Base-by-base conservation (phyloP, 1,140 invertebrate genomes). In the Lasioglossum albipes region DNA sequence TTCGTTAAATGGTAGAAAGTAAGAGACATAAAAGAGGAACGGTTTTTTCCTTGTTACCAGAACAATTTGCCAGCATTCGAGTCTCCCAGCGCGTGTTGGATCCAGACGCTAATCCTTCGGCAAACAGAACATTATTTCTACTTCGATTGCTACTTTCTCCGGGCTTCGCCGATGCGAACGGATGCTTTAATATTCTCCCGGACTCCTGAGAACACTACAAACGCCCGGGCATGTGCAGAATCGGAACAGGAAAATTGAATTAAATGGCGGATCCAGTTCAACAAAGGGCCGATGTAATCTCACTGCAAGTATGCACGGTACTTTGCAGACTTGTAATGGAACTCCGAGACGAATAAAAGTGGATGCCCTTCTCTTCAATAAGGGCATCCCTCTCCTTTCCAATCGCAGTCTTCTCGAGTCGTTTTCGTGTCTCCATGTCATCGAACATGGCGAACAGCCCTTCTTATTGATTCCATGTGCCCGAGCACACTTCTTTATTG, bases 211-310 rank as follows among this genome's bases (percentile, higher is more conserved):
- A 67, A 67, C 41, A 42, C 65, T 67, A 45, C 42, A 45, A 67
- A 45, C 41, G 10, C 42, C 5, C 6, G 13, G n/a, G 42, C 65
- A 66, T 36, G 71, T 65, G 62, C 36, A 36, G 49, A 79, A 73
- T 66, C 61, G 36, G 61, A 57, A 65, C 68, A 64, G 68, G 69
- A 66, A 57, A 74, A 79, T 74, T 59, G 70, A 66, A 74, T 79
- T 74, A 74, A 74, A 79, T 36, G 61, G 62, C 62, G 52, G 62
- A 79, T 74, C 62, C 62, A 22, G 77, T 79, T 74, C 62, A 36
- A 73, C 70, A 79, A 79, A 79, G 69, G 49, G 20, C 69, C 41
- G 62, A 72, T 78, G 68, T 78, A 78, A 78, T 78, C 76, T 78
- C 54, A 66, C 69, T 12, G 45, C 41, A 36, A 79, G 77, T 74